These are phyloP conservation scores for Porites divaricata DNA, from an alignment of 92 coral and sea anemone species.

Conservation along the genomic window DNA sequence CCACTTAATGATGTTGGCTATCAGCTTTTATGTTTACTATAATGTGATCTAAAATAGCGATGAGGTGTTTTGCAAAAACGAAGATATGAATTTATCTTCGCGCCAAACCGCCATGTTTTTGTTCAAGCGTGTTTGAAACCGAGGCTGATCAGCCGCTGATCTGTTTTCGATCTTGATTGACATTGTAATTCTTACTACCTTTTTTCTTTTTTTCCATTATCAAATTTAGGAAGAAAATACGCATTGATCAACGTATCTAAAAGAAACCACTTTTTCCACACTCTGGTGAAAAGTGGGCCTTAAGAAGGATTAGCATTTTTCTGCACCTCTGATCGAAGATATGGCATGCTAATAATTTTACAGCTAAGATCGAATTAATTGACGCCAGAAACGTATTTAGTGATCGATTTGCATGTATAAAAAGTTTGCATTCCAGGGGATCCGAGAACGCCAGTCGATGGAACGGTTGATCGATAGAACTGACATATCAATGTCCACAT, in stretches of 20 bases:
- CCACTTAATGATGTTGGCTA: background rate
- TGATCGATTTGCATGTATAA: slow-evolving; percentile 14
- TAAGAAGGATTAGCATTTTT: background rate
- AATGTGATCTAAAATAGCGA: slow-evolving; percentile 9
- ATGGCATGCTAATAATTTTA: slow-evolving; percentile 15
- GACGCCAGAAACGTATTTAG: background rate
- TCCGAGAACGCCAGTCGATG: slow-evolving; percentile 23
- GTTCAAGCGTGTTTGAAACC: background rate
- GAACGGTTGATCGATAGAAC: background rate
- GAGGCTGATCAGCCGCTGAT: slow-evolving; percentile 53
- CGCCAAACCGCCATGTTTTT: slow-evolving; percentile 56
- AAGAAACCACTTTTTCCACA: background rate
- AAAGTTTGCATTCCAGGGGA: slow-evolving; percentile 22
- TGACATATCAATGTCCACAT: slow-evolving; percentile 38
- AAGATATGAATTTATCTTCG: slow-evolving; percentile 12
- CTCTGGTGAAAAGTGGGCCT: background rate
- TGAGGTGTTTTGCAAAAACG: background rate
- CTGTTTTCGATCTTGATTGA: background rate
- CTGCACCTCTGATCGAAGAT: background rate
- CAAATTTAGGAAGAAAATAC: background rate
- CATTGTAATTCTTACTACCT: background rate
- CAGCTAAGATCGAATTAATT: background rate
- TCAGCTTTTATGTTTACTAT: background rate
- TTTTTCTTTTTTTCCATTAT: background rate
- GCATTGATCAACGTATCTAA: background rate